Conservation (phyloP, 2,888 invertebrate species). For the Nymphalis c-album region DNA sequence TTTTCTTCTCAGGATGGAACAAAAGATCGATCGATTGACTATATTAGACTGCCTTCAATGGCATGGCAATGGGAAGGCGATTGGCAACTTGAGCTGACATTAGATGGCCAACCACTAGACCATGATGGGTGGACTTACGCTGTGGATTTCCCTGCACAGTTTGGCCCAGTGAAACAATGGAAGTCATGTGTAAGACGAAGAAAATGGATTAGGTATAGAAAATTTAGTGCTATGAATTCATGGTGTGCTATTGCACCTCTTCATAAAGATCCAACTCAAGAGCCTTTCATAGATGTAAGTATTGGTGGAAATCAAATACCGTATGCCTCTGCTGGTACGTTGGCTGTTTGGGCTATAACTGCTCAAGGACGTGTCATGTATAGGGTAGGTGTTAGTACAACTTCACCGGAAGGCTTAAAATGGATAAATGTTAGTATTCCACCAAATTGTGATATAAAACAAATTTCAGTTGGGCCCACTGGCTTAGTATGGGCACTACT, state of each 20-base stretch:
- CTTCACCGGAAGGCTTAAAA: constrained; percentile 92
- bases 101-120: constrained; percentile 92
- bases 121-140: constrained; percentile 97
- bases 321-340: constrained; percentile 87
- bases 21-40: constrained; percentile 88
- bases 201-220: constrained; percentile 93
- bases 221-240: constrained; percentile 93
- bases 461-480: constrained; percentile 91
- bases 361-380: constrained; percentile 95
- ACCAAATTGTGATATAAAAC: constrained; percentile 90
- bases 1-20: constrained; percentile 93
- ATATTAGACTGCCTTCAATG: constrained; percentile 93
- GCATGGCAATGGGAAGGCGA: constrained; percentile 99
- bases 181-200: constrained; percentile 93
- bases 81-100: constrained; percentile 92
- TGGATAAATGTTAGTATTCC: constrained; percentile 91
- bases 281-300: constrained; percentile 95
- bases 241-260: constrained; percentile 96
- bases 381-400: constrained; percentile 89
- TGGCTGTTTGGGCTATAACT: constrained; percentile 96
- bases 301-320: constrained; percentile 92
- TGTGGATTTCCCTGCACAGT: constrained; percentile 93
- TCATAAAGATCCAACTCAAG: constrained; percentile 94
- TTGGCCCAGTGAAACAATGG: constrained; percentile 91
- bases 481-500: constrained; percentile 94